Conservation (phyloP, 2,797 vertebrate species). For the Pelodytes ibericus region DNA sequence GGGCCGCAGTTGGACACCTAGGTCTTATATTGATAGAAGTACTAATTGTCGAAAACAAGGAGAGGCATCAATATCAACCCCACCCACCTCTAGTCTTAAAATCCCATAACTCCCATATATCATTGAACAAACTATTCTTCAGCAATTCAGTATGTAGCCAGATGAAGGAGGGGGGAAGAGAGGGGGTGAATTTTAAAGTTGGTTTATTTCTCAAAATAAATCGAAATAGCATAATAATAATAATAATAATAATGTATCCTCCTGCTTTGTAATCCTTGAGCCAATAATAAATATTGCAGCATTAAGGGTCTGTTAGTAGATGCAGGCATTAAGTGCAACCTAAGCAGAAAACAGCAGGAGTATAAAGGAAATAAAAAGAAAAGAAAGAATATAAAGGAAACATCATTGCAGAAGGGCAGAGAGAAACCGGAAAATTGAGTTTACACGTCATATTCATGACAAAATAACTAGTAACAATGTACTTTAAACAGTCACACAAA, state of each 20-base stretch:
- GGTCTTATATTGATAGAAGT: neutral
- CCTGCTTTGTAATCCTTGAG: constrained; percentile 27
- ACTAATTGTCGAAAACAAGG: neutral
- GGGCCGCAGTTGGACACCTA: neutral
- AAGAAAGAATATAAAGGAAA: neutral
- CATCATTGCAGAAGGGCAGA: constrained; percentile 5
- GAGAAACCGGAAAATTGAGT: neutral
- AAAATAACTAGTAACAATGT: constrained; percentile 39
- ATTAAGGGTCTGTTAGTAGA: constrained; percentile 42
- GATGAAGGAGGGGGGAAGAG: neutral
- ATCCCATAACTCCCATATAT: neutral
- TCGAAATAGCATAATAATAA: constrained; percentile 2
- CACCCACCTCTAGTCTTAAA: neutral
- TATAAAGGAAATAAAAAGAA: neutral
- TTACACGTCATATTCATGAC: constrained; percentile 22
- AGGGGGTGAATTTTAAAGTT: neutral
- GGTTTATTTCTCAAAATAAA: constrained; percentile 1
- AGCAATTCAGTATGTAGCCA: neutral
- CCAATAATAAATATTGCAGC: constrained; percentile 47
- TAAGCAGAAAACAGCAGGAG: constrained; percentile 29
- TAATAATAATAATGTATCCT: too few relatives aligned
- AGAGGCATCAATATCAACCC: neutral
- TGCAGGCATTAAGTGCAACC: constrained; percentile 1
- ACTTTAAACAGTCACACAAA: constrained; percentile 38
- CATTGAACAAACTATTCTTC: neutral